These are phyloP conservation scores for Wiebesia pumilae DNA, from an alignment of 1,140 invertebrate genomes.

Conservation along the genomic window DNA sequence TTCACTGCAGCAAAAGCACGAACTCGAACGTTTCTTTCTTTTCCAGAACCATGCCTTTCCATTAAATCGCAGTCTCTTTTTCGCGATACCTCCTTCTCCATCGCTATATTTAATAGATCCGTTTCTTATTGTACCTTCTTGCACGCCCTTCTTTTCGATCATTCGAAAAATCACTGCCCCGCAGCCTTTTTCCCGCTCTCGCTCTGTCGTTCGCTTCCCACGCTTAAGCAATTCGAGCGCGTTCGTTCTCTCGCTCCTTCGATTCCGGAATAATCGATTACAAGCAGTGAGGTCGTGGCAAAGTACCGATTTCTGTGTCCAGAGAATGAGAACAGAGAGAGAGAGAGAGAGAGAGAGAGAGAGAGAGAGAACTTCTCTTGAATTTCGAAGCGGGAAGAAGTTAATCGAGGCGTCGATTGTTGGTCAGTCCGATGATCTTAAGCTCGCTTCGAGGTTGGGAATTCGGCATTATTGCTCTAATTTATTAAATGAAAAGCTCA, in stretches of 20 bases:
- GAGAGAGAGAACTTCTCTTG: neutral
- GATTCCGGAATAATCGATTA: slow-evolving; percentile 54
- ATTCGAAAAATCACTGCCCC: slow-evolving; percentile 43
- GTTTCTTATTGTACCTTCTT: slow-evolving; percentile 39
- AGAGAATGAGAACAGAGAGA: slow-evolving; percentile 1
- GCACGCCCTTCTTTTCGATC: slow-evolving; percentile 36
- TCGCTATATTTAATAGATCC: slow-evolving; percentile 23
- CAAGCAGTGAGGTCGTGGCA: slow-evolving; percentile 45
- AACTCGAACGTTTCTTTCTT: slow-evolving; percentile 33
- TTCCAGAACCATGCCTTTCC: neutral
- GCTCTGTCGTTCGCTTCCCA: slow-evolving; percentile 40
- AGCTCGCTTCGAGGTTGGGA: neutral
- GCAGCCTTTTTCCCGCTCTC: slow-evolving; percentile 5
- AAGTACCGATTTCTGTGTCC: slow-evolving; percentile 43
- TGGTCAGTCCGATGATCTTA: neutral
- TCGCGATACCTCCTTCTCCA: slow-evolving; percentile 24
- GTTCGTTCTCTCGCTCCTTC: slow-evolving; percentile 7
- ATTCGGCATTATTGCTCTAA: neutral
- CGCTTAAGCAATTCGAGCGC: slow-evolving; percentile 41
- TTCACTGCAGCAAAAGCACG: neutral
- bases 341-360: neutral
- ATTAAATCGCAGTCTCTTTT: slow-evolving; percentile 22
- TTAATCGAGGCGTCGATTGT: slow-evolving; percentile 24
- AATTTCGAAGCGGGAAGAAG: neutral
- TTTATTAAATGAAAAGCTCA: neutral